phyloP scores from a whole-genome alignment of 2,113 vertebrate species.

The Rhegmatorhina hoffmannsi region DNA sequence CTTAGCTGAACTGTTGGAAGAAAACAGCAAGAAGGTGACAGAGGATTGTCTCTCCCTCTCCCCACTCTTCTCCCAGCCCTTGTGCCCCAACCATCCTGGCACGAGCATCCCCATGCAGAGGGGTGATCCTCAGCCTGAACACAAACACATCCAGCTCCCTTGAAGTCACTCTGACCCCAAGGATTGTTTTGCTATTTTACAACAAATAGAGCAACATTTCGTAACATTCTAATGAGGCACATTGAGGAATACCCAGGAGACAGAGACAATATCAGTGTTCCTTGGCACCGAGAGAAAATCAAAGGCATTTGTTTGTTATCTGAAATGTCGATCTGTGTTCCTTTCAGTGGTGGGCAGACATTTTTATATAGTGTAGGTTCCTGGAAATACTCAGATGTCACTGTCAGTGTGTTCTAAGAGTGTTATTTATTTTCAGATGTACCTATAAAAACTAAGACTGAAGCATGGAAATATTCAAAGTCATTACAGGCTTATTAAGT shows the following conservation, averaged over 20 bases:
- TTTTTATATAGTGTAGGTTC: slow-evolving; percentile 35
- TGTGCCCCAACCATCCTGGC: background rate
- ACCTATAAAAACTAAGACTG: slow-evolving; percentile 2
- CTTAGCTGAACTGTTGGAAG: background rate
- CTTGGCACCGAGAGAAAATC: slow-evolving; percentile 44
- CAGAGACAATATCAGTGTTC: slow-evolving; percentile 41
- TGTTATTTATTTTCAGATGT: slow-evolving; percentile 20
- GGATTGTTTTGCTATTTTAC: slow-evolving; percentile 44
- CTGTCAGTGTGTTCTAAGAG: background rate
- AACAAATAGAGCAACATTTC: slow-evolving; percentile 41
- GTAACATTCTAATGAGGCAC: slow-evolving; percentile 41
- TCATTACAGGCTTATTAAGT: background rate
- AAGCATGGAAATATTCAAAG: background rate
- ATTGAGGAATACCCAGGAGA: slow-evolving; percentile 54
- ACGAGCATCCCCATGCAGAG: accelerated
- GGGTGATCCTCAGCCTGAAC: background rate
- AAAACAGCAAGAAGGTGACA: background rate
- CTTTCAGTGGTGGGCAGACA: background rate
- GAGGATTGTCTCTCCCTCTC: background rate
- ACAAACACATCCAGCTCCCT: background rate
- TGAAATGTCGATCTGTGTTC: slow-evolving; percentile 43
- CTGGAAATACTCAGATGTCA: slow-evolving; percentile 55
- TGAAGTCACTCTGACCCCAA: background rate
- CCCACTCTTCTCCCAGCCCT: background rate
- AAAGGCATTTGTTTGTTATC: slow-evolving; percentile 58